Conservation (phyloP, 2,797 vertebrate species). For the Hippocampus kuda region DNA sequence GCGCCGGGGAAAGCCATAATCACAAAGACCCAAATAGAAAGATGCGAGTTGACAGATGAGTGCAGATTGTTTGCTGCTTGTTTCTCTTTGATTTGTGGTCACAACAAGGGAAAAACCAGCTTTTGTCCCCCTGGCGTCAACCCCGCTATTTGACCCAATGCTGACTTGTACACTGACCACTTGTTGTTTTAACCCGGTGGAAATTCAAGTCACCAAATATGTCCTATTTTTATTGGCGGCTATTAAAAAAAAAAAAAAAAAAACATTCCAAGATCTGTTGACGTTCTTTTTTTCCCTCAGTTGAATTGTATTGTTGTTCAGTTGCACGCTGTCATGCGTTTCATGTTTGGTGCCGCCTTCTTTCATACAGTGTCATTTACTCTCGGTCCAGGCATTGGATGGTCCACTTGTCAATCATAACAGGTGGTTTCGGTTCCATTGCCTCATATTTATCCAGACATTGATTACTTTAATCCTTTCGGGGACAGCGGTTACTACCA, state of each 20-base stretch:
- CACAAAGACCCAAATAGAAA: slow-evolving; percentile 66
- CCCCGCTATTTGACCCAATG: neutral
- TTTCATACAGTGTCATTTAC: too few relatives aligned
- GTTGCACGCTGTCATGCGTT: neutral
- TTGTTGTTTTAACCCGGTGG: neutral
- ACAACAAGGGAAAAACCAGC: slow-evolving; percentile 26
- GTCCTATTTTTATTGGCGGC: neutral
- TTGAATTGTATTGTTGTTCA: slow-evolving; percentile 9
- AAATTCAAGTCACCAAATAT: neutral
- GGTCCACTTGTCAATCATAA: too few relatives aligned
- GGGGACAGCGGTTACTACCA: too few relatives aligned
- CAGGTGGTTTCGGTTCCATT: too few relatives aligned
- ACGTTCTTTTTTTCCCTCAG: slow-evolving; percentile 28
- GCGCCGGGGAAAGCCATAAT: slow-evolving; percentile 57
- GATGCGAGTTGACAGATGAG: slow-evolving; percentile 62
- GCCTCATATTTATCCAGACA: too few relatives aligned
- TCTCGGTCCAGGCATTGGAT: too few relatives aligned
- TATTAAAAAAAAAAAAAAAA: neutral
- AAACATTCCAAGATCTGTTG: slow-evolving; percentile 33
- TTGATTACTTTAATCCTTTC: too few relatives aligned
- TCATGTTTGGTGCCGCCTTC: too few relatives aligned
- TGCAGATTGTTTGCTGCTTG: slow-evolving; percentile 49
- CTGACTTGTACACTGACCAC: neutral
- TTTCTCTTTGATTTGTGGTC: slow-evolving; percentile 52
- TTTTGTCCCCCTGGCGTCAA: slow-evolving; percentile 39